Evolutionary conservation across 2,888 invertebrate species (phyloP).

Genomic region (Bellardia bayeri): DNA sequence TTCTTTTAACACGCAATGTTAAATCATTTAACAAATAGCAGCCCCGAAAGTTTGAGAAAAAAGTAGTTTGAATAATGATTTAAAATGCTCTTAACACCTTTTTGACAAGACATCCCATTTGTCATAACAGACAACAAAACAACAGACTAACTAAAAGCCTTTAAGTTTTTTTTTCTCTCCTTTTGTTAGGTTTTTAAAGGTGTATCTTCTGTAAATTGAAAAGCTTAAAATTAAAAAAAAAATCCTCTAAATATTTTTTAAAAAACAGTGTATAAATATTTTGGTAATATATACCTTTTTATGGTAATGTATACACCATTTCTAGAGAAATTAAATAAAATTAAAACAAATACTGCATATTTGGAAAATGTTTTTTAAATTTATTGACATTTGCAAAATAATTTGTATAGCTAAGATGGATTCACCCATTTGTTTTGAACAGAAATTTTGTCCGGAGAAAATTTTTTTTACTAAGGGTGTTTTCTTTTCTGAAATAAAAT

Average conservation of each 20-base stretch:
- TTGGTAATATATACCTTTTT: too few species aligned
- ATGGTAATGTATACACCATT: too few species aligned
- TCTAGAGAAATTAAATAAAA: too few species aligned
- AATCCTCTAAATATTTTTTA: background rate
- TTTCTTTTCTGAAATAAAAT: too few species aligned
- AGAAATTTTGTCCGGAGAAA: too few species aligned
- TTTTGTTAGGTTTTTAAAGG: background rate
- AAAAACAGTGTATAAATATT: too few species aligned
- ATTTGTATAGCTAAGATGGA: too few species aligned
- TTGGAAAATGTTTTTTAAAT: too few species aligned
- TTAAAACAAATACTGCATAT: too few species aligned
- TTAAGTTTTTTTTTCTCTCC: slow-evolving; percentile 7
- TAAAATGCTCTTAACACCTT: slow-evolving; percentile 77
- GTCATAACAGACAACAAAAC: slow-evolving; percentile 72
- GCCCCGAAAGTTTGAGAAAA: background rate
- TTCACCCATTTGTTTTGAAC: too few species aligned
- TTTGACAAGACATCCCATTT: slow-evolving; percentile 76
- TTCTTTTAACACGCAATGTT: slow-evolving; percentile 64
- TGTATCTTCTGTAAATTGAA: slow-evolving; percentile 40
- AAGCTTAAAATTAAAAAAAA: slow-evolving; percentile 16
- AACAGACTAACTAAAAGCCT: slow-evolving; percentile 40
- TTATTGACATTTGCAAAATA: too few species aligned
- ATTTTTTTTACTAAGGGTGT: too few species aligned
- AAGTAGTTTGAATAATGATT: slow-evolving; percentile 62
- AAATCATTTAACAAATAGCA: slow-evolving; percentile 49